These are phyloP conservation scores for Drosophila borborema DNA, from an alignment of 2,888 invertebrate genomes.

Conservation along the genomic window DNA sequence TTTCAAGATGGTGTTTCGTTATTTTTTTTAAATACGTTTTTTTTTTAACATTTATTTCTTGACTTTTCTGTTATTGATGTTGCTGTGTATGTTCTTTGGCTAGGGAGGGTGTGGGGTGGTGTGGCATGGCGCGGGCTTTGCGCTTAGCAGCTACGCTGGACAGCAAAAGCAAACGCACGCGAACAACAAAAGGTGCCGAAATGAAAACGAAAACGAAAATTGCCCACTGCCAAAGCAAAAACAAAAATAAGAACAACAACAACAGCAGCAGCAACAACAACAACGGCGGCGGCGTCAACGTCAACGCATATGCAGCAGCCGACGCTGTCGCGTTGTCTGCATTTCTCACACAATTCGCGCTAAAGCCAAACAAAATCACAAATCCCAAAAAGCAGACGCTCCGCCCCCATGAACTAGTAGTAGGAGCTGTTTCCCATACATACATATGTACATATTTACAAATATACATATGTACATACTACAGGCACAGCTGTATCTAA, in stretches of 20 bases:
- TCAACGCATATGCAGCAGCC: constrained; percentile 32
- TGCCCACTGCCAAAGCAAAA: constrained; percentile 27
- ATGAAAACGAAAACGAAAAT: constrained; percentile 60
- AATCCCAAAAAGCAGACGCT: constrained; percentile 43
- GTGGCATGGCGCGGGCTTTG: constrained; percentile 17
- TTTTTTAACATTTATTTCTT: constrained; percentile 4
- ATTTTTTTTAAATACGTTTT: background rate
- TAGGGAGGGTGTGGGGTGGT: background rate
- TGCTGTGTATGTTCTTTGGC: constrained; percentile 22
- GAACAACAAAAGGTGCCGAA: constrained; percentile 19
- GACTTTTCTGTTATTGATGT: constrained; percentile 23
- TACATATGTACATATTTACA: background rate
- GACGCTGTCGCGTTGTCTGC: constrained; percentile 47
- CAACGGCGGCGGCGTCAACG: background rate
- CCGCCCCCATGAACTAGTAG: constrained; percentile 29
- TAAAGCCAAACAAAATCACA: constrained; percentile 38
- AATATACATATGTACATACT: background rate
- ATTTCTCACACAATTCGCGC: constrained; percentile 44
- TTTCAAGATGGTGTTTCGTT: constrained; percentile 54
- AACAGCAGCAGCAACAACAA: constrained; percentile 2
- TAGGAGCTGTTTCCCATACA: constrained; percentile 25
- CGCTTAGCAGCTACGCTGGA: constrained; percentile 20
- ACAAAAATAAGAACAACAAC: constrained; percentile 2
- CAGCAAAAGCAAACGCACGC: constrained; percentile 1
- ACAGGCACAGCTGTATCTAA: constrained; percentile 20